Evolutionary conservation across 2,888 invertebrate genomes (phyloP), one percentile per base, ranked within the genome.

Genomic region (Clepsis dumicolana): DNA sequence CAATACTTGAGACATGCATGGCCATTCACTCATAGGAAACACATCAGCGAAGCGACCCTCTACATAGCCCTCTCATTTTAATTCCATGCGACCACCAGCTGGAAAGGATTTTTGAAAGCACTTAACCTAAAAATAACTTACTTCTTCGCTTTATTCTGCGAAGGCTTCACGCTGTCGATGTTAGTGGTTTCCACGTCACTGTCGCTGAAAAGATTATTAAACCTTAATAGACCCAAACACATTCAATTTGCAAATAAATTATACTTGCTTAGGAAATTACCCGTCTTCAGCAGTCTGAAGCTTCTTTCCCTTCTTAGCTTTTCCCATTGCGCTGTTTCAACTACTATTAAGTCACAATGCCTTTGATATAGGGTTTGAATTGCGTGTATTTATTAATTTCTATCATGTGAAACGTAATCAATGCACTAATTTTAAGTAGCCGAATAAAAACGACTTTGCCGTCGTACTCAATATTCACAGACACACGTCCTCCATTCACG

Each of bases 301-400:
- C 94, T 96, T 97, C 93, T 96, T 96, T 87, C 96, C 95, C 91
- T 97, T 97, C 95, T 97, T 97, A 87, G 96, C 94, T 94, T 97
- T 97, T 84, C 96, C 97, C 97, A 96, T 96, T 75, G 79, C 87
- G 79, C 76, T 76, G 73, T 65, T 71, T 76, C 72, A 74, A 72
- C 71, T 82, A 73, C 41, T 89, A 87, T 86, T 91, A 92, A 82
- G 93, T 92, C 84, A 91, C 90, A 80, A 91, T 89, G 72, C 88
- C 91, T 77, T 83, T 84, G 72, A 82, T 83, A 80, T 86, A 86
- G 74, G 87, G 83, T 83, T 87, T 82, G 78, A 76, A 84, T 84
- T 86, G 78, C 75, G 78, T 83, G 78, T 87, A 86, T 86, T 87
- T 87, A 74, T 77, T 85, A 77, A 88, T 87, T 87, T 88, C 90